Conservation (phyloP, 2,113 vertebrate species). For the Phaethornis superciliosus region DNA sequence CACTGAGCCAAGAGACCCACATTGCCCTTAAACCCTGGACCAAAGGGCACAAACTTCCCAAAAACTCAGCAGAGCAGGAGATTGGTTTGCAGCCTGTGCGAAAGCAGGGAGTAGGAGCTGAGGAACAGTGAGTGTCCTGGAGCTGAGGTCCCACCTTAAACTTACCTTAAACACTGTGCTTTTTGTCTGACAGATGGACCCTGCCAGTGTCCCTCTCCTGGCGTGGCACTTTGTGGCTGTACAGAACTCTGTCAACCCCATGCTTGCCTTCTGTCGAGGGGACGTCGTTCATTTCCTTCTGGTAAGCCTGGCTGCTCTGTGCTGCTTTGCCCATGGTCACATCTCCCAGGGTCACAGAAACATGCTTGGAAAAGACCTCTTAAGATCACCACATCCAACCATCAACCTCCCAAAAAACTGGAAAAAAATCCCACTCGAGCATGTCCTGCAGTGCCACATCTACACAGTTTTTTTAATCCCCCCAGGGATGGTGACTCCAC, state of each 20-base stretch:
- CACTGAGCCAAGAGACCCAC: neutral
- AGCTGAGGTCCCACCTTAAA: neutral
- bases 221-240: slow-evolving; percentile 95
- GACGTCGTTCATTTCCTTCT: slow-evolving; percentile 92
- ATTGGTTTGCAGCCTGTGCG: neutral
- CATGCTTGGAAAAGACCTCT: too few relatives aligned
- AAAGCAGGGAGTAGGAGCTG: neutral
- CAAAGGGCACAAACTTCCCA: neutral
- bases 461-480: too few relatives aligned
- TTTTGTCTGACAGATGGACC: slow-evolving; percentile 84
- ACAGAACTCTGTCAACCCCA: slow-evolving; percentile 88
- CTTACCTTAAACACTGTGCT: neutral
- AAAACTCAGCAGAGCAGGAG: neutral
- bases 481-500: too few relatives aligned
- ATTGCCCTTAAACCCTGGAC: neutral
- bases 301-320: slow-evolving; percentile 72
- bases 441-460: too few relatives aligned
- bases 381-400: too few relatives aligned
- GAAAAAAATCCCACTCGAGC: too few relatives aligned
- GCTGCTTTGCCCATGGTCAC: neutral
- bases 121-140: neutral
- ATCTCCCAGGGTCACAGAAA: neutral
- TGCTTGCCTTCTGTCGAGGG: slow-evolving; percentile 96
- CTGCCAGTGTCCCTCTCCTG: slow-evolving; percentile 92
- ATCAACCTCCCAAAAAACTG: too few relatives aligned